Base-by-base conservation (phyloP, 2,113 vertebrate genomes). In the Podocnemis expansa region DNA sequence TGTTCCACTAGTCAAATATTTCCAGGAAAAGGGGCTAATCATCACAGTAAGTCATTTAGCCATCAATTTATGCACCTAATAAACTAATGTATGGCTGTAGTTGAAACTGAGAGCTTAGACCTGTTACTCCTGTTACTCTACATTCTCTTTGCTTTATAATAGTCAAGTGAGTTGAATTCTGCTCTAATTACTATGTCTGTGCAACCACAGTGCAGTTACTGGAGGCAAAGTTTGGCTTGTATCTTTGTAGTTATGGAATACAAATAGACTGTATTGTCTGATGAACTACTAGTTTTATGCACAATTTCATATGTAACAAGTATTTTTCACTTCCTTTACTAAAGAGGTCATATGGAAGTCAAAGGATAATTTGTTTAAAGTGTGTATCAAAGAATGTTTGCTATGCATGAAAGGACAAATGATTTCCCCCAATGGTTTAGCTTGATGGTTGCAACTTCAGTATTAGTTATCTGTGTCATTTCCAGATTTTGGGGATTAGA, bases 1-100 rank as follows among this genome's bases (percentile, higher is more conserved):
- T 1, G 97, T 99, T 34, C 99, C 99, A 0, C 83, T 99, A 98
- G 99, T 99, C 92, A 99, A 99, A 94, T 99, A 99, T 97, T 99
- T 99, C 98, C 99, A 99, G 97, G 99, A 99, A 96, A 99, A 99
- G 83, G 99, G 98, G 31, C 98, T 99, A 60, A 99, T 99, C 84
- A 97, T 99, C 93, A 99, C 99, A 78, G 99, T 99, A 98, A 99
- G 99, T 98, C 9, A 58, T 93, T 31, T 16, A 7, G n/a, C 3
- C 16, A 16, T n/a, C 38, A 70, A 47, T 52, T 5, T 34, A 34
- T 78, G 54, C 7, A 21, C 92, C 79, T 73, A n/a, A 84, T 85
- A 91, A 43, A 16, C 27, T n/a, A 24, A 8, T 67, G 88, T 85
- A 29, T 27, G 67, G 19, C 84, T 67, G 31, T 63, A 27, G 11